Conservation (phyloP, 92 coral and sea anemone species). For the Palythoa grandis region DNA sequence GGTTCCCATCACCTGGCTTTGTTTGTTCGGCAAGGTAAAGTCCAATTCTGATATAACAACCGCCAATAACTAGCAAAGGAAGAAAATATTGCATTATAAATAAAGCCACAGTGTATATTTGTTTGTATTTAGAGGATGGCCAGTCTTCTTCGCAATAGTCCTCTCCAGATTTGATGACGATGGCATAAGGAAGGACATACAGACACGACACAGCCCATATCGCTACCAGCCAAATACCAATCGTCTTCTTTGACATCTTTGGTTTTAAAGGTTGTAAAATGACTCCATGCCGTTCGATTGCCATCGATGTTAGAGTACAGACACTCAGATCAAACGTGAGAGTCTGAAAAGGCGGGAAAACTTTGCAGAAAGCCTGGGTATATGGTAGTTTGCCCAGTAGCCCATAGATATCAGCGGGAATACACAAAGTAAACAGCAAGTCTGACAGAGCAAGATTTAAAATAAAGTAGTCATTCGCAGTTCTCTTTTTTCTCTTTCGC, state of each 20-base stretch:
- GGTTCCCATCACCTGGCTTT: constrained; percentile 14
- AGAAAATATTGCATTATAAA: constrained; percentile 25
- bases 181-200: constrained; percentile 27
- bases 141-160: constrained; percentile 28
- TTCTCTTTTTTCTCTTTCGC: constrained; percentile 22
- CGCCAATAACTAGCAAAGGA: constrained; percentile 25
- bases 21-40: constrained; percentile 39
- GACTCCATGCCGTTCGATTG: constrained; percentile 27
- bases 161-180: constrained; percentile 28
- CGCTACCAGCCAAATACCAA: constrained; percentile 7
- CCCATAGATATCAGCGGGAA: constrained; percentile 38
- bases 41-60: constrained; percentile 41
- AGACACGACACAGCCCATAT: constrained; percentile 29
- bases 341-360: constrained; percentile 31
- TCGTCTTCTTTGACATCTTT: constrained; percentile 20
- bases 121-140: constrained; percentile 25
- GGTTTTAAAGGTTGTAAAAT: constrained; percentile 31
- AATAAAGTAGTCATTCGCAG: constrained; percentile 38
- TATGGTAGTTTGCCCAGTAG: not conserved
- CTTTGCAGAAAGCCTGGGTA: constrained; percentile 13
- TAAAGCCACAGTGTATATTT: constrained; percentile 21
- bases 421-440: constrained; percentile 26
- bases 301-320: constrained; percentile 29
- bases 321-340: constrained; percentile 38
- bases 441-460: constrained; percentile 35